Evolutionary conservation across 2,888 invertebrate genomes (phyloP).

Genomic region (Melitaea athalia): DNA sequence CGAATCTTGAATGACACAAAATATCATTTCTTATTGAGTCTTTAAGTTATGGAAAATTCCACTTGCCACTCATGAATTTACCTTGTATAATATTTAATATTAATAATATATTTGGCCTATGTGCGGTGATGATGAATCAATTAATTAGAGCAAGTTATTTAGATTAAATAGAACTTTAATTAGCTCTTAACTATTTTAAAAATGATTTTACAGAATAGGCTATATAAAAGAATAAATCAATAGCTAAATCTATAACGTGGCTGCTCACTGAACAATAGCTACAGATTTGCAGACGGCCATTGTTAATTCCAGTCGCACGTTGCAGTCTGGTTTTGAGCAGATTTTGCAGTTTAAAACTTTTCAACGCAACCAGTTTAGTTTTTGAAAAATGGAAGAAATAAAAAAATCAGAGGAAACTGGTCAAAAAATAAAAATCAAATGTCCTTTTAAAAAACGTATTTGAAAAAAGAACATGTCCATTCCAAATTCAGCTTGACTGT

Average conservation of each 20-base stretch:
- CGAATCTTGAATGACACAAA: no score
- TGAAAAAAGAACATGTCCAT: slow-evolving; percentile 24
- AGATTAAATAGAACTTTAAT: neutral
- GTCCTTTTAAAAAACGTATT: slow-evolving; percentile 27
- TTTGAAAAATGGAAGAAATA: slow-evolving; percentile 26
- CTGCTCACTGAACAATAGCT: slow-evolving; percentile 10
- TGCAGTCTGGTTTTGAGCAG: slow-evolving; percentile 30
- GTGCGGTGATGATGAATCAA: no score
- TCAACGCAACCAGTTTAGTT: slow-evolving; percentile 22
- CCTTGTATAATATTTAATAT: no score
- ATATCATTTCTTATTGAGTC: no score
- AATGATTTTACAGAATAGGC: neutral
- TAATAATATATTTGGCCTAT: no score
- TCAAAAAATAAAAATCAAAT: slow-evolving; percentile 35
- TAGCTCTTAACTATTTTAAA: neutral
- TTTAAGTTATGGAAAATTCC: no score
- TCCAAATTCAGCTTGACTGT: slow-evolving; percentile 34
- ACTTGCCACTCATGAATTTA: no score
- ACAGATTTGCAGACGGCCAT: slow-evolving; percentile 25
- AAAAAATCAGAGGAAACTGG: slow-evolving; percentile 27
- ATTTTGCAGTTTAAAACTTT: slow-evolving; percentile 36
- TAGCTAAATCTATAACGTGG: neutral
- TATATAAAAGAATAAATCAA: neutral
- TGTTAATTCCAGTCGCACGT: slow-evolving; percentile 33
- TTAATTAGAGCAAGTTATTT: no score